A percentile compares a stretch with the other conserved stretches of the same genome.
Conservation (phyloP, 2,888 invertebrate genomes). For the Pristionchus exspectatus region DNA sequence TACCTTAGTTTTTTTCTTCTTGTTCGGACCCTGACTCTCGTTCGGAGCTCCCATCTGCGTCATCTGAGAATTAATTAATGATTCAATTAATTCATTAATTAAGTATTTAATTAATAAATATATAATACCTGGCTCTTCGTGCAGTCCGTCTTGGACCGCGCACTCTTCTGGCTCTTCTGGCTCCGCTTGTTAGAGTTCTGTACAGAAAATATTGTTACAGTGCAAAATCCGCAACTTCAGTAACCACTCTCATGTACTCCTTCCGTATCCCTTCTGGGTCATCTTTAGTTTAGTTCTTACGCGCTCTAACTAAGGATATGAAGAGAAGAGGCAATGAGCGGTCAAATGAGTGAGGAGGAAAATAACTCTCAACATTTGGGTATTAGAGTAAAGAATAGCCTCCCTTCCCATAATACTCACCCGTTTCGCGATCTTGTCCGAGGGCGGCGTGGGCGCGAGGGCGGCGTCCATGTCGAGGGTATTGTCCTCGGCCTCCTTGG, state of each 20-base stretch:
- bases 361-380: too few relatives aligned
- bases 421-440: background rate
- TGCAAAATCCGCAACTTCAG: too few relatives aligned
- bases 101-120: background rate
- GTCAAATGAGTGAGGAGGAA: too few relatives aligned
- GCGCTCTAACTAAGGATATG: too few relatives aligned
- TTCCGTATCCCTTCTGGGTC: too few relatives aligned
- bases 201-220: background rate
- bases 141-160: background rate
- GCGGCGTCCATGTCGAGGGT: background rate
- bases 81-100: background rate
- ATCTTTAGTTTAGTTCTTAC: too few relatives aligned
- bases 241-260: too few relatives aligned
- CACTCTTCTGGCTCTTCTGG: background rate
- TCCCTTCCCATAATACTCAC: background rate
- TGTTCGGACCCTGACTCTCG: background rate
- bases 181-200: background rate
- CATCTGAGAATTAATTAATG: background rate
- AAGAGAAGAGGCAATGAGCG: too few relatives aligned
- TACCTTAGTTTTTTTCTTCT: background rate
- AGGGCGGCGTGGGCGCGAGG: background rate
- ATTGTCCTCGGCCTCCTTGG: background rate
- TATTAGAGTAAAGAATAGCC: background rate
- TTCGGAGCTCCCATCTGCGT: background rate
- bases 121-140: background rate